Evolutionary conservation across 2,888 invertebrate genomes (phyloP), one percentile per base, ranked within the genome.

Genomic region (Athalia circularis): DNA sequence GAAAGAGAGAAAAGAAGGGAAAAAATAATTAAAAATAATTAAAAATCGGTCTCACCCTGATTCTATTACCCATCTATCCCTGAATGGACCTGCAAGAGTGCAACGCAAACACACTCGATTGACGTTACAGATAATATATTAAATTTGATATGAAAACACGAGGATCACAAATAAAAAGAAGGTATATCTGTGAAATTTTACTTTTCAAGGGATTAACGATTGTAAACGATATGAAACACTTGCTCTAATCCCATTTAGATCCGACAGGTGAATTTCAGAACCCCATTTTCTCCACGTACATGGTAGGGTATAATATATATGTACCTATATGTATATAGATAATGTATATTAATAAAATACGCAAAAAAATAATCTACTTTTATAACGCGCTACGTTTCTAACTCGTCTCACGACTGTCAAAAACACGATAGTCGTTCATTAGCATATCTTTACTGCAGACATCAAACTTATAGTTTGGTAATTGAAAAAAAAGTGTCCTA

Each of bases 331-430:
- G 29, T 29, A 29, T 29, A 29, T 29, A 29, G 29, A 29, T 29
- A 29, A 9, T 13, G 48, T n/a, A 48, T 8, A 50, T 7, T 15
- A 9, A 8, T 52, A 68, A 52, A n/a, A 43, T 29, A 68, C 29
- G 50, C 68, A n/a, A 68, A 15, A 54, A 68, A 52, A n/a, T n/a
- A n/a, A n/a, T n/a, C n/a, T 50, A 11, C 43, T 2, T 11, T 65
- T 59, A 9, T 43, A 64, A 29, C 29, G 29, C 29, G 2, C 29
- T 2, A 29, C 29, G 52, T 68, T 68, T 54, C 6, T 9, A 54
- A 52, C 11, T 54, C 52, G 54, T 11, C 52, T 68, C 11, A 54
- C 45, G 43, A n/a, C 68, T 68, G 68, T 68, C 68, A 68, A 54
- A 52, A 54, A 15, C 68, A 68, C 68, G 29, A 29, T 29, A 15